These are phyloP conservation scores for Hermodice carunculata DNA, from an alignment of 2,888 invertebrate species.

Conservation along the genomic window DNA sequence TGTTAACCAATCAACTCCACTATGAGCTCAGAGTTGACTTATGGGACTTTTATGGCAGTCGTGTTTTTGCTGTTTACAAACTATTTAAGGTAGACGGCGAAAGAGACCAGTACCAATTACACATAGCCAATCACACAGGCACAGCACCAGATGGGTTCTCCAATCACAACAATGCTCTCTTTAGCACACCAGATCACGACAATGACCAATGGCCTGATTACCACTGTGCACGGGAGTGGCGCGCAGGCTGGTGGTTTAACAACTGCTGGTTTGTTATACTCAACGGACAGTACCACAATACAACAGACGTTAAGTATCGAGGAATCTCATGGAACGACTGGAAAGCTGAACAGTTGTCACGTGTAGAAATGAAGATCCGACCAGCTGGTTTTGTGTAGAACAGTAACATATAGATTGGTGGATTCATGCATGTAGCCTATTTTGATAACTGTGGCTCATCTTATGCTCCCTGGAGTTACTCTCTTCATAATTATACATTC, in stretches of 20 bases:
- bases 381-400: conserved; percentile 38
- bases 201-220: conserved; percentile 84
- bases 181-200: conserved; percentile 90
- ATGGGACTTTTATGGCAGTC: conserved; percentile 65
- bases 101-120: conserved; percentile 60
- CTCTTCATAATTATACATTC: too few relatives aligned
- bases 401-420: too few relatives aligned
- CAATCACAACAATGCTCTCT: conserved; percentile 85
- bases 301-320: conserved; percentile 54
- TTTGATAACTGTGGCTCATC: too few relatives aligned
- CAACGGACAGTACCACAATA: conserved; percentile 86
- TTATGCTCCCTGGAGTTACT: too few relatives aligned
- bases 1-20: conserved; percentile 61
- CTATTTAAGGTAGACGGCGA: conserved; percentile 63
- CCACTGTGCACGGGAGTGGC: conserved; percentile 92
- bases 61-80: conserved; percentile 61
- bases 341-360: conserved; percentile 65
- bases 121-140: conserved; percentile 69
- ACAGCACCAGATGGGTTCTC: conserved; percentile 91
- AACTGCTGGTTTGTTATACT: conserved; percentile 95
- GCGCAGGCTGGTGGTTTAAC: conserved; percentile 97
- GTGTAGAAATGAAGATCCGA: conserved; percentile 68
- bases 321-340: conserved; percentile 68
- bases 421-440: too few relatives aligned
- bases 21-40: conserved; percentile 63